Evolutionary conservation across 2,797 vertebrate species (phyloP), one percentile per base, ranked within the genome.

Genomic region (Oophaga sylvatica): DNA sequence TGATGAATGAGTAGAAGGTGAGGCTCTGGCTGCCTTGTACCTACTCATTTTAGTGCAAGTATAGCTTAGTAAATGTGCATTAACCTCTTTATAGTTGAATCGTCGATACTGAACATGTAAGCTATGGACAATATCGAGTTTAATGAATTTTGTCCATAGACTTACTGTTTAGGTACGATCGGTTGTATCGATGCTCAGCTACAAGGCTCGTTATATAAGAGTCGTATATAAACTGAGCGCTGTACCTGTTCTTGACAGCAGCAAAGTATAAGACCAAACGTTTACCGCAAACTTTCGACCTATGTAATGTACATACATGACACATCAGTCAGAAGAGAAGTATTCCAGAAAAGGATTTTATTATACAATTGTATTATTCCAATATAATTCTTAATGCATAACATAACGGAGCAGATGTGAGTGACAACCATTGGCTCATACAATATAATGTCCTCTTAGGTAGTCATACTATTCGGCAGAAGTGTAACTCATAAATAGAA

Each of bases 331-430:
- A 19, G 17, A 9, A 45, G 19, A 29, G n/a, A n/a, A 6, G 2
- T 31, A 53, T 35, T n/a, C 53, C 16, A 63, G 10, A 77, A 65
- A 77, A 13, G 35, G 22, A 84, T 77, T 84, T 75, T 84, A 84
- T 84, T 77, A 65, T n/a, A 4, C 48, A 48, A 73, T 26, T 35
- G 6, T n/a, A 5, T 56, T 31, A 11, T 78, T 41, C 17, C 41
- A 70, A 56, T 68, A 26, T 7, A 59, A 60, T 29, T 41, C n/a
- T 77, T 67, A 17, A 26, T n/a, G 56, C n/a, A 29, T 9, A 13
- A n/a, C 63, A 48, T 73, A 60, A 17, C 15, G 19, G 7, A 78
- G 83, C 26, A 75, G 82, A 73, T 71, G 29, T 60, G 5, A n/a
- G 7, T 10, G 29, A 81, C 59, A 35, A 83, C 35, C 60, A 29